These are phyloP conservation scores for Sphaeramia orbicularis DNA, from an alignment of 2,797 vertebrate genomes.

Conservation along the genomic window DNA sequence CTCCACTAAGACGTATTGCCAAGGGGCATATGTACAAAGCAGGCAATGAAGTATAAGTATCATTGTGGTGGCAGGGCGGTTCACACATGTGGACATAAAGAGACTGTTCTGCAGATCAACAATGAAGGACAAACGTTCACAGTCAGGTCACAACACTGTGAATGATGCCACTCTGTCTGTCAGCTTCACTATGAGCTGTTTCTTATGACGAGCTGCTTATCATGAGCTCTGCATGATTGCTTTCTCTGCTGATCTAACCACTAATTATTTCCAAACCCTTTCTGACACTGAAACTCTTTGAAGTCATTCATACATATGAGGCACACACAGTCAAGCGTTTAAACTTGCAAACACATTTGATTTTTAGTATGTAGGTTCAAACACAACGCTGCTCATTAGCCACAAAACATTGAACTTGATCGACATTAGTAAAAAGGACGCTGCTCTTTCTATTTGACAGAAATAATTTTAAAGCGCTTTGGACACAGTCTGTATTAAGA, in stretches of 20 bases:
- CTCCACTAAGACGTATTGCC: conserved; percentile 31
- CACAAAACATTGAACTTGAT: conserved; percentile 38
- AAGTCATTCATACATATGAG: conserved; percentile 15
- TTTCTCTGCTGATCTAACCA: not conserved
- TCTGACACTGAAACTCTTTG: conserved; percentile 8
- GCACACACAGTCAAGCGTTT: conserved; percentile 3
- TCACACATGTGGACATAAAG: conserved; percentile 19
- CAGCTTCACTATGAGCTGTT: conserved; percentile 14
- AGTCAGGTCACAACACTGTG: not conserved
- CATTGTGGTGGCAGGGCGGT: not conserved
- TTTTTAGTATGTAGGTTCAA: conserved; percentile 40
- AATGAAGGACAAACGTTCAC: not conserved
- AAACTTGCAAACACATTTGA: conserved; percentile 16
- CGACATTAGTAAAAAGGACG: conserved; percentile 7
- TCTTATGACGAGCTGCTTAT: conserved; percentile 17
- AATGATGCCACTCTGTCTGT: conserved; percentile 1
- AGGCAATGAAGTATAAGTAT: conserved; percentile 14
- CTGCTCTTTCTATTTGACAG: conserved; percentile 21
- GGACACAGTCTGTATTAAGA: not conserved
- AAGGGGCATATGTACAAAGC: conserved; percentile 28
- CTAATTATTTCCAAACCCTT: conserved; percentile 11
- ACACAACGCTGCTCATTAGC: conserved; percentile 46
- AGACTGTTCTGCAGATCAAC: conserved; percentile 1
- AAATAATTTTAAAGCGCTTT: conserved; percentile 13
- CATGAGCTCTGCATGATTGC: not conserved